A percentile compares a stretch with the other conserved stretches of the same genome.
Evolutionary conservation across 2,797 vertebrate genomes (phyloP).

Genomic region (Centropyge bicolor): DNA sequence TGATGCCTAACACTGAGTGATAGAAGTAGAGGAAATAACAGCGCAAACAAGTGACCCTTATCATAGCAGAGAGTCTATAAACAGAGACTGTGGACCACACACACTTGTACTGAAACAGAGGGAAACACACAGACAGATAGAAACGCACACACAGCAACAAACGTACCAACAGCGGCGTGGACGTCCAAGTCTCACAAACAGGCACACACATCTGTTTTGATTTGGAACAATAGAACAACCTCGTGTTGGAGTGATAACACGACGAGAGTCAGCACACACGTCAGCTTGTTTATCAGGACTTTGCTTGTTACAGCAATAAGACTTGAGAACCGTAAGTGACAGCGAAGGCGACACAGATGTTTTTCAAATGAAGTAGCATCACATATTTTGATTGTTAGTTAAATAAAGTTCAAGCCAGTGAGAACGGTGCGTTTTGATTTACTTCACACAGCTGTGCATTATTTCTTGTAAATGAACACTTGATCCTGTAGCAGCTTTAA

Average conservation of each 20-base stretch:
- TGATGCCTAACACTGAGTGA: constrained; percentile 20
- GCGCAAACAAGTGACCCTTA: constrained; percentile 14
- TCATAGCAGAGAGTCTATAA: constrained; percentile 30
- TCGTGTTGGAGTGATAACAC: constrained; percentile 39
- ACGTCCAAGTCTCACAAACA: constrained; percentile 32
- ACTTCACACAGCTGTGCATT: not conserved
- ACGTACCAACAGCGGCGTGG: constrained; percentile 10
- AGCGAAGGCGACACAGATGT: constrained; percentile 14
- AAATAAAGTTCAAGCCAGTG: too few relatives aligned
- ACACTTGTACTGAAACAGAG: not conserved
- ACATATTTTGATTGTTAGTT: not conserved
- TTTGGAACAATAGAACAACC: constrained; percentile 36
- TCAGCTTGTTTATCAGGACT: constrained; percentile 42
- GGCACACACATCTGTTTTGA: constrained; percentile 61
- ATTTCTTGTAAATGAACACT: too few relatives aligned
- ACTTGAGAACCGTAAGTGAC: not conserved
- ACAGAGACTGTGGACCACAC: constrained; percentile 59
- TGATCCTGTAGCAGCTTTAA: too few relatives aligned
- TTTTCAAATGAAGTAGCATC: constrained; percentile 10
- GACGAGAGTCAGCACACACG: constrained; percentile 29
- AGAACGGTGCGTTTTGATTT: not conserved
- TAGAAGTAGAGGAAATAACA: constrained; percentile 31
- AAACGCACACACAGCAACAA: constrained; percentile 14
- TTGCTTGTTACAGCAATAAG: constrained; percentile 22
- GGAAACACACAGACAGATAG: constrained; percentile 12